Evolutionary conservation across 2,113 vertebrate species (phyloP).

Genomic region (Micronisus gabar): DNA sequence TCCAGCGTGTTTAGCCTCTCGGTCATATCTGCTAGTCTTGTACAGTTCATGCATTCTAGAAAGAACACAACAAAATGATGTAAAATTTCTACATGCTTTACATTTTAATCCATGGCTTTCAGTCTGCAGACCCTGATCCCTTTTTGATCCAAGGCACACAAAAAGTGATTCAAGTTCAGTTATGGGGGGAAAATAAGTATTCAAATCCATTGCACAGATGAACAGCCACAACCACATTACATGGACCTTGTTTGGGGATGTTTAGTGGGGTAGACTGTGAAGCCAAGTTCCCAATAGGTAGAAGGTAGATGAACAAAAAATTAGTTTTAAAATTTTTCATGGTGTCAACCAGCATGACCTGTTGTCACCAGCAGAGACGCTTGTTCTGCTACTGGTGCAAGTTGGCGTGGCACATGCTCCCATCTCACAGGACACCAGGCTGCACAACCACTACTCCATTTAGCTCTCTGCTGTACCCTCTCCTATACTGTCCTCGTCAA

Average conservation of each 20-base stretch:
- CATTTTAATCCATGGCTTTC: background rate
- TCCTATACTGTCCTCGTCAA: background rate
- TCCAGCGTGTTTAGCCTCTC: conserved; percentile 84
- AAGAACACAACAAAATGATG: background rate
- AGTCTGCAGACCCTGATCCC: background rate
- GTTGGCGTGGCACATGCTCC: background rate
- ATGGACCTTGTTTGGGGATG: background rate
- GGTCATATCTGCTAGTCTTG: conserved; percentile 81
- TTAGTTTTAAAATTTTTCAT: background rate
- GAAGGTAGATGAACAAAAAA: background rate
- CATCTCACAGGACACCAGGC: background rate
- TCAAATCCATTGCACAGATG: background rate
- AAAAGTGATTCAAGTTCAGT: background rate
- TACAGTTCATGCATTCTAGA: conserved; percentile 94
- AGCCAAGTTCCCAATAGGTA: background rate
- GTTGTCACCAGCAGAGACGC: background rate
- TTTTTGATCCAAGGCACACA: background rate
- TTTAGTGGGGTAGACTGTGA: background rate
- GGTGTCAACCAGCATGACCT: background rate
- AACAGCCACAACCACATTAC: background rate
- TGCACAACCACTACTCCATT: background rate
- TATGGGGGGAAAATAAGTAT: background rate
- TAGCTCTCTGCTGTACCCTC: background rate
- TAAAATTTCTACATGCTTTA: background rate
- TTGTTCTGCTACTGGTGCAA: background rate